Evolutionary conservation across 1,140 invertebrate genomes (phyloP).

Genomic region (Zophobas atratus): DNA sequence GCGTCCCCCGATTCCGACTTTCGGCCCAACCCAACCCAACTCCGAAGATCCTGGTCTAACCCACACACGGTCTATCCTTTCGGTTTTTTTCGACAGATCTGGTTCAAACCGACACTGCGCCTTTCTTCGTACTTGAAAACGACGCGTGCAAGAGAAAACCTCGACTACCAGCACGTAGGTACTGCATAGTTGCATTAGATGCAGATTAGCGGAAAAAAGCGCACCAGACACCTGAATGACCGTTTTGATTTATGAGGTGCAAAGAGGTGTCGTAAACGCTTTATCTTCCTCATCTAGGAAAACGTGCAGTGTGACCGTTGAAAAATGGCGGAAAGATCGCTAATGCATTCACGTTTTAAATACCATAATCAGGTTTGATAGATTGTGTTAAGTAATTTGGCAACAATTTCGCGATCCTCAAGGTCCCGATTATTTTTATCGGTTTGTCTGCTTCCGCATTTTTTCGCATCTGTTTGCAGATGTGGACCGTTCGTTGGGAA

Average conservation of each 20-base stretch:
- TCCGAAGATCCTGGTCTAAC: slow-evolving; percentile 1
- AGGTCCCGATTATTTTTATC: slow-evolving; percentile 20
- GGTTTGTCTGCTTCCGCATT: slow-evolving; percentile 17
- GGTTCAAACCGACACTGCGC: slow-evolving; percentile 13
- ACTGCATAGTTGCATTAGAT: not conserved
- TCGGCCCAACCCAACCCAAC: too few relatives aligned
- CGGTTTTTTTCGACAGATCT: slow-evolving; percentile 6
- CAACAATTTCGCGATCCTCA: slow-evolving; percentile 29
- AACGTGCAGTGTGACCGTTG: not conserved
- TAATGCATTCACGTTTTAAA: slow-evolving; percentile 18
- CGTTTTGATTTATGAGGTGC: not conserved
- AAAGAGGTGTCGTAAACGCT: not conserved
- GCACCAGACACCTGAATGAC: not conserved
- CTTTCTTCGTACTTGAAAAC: slow-evolving; percentile 42
- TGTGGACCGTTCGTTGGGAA: slow-evolving; percentile 30
- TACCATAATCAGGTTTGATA: slow-evolving; percentile 24
- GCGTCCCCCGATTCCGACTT: too few relatives aligned
- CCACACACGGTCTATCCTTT: slow-evolving; percentile 3
- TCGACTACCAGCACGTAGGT: not conserved
- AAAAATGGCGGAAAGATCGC: not conserved
- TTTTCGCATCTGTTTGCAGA: slow-evolving; percentile 16
- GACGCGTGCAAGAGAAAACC: not conserved
- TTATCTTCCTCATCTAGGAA: not conserved
- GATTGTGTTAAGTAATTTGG: slow-evolving; percentile 33
- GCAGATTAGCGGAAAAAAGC: slow-evolving; percentile 4